Evolutionary conservation across 1,140 invertebrate species (phyloP).

Genomic region (Hermetia illucens): DNA sequence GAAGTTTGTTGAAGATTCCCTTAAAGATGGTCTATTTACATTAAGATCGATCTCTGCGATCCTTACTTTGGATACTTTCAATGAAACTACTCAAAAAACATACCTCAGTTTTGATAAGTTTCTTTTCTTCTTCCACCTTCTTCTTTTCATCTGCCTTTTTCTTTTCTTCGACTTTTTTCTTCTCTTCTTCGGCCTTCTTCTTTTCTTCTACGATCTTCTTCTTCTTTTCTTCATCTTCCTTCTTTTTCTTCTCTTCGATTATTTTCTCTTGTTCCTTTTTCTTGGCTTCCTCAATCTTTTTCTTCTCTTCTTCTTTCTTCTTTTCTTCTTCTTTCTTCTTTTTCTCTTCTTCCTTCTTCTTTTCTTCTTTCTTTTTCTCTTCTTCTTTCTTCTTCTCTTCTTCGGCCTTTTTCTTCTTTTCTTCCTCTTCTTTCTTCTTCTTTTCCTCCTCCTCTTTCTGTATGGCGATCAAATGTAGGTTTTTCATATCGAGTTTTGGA

Average conservation of each 20-base stretch:
- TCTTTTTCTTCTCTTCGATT: conserved; percentile 6
- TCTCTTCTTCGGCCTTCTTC: conserved; percentile 6
- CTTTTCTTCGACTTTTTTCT: conserved; percentile 7
- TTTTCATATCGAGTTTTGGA: background rate
- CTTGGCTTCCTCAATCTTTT: background rate
- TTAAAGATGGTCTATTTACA: too few relatives aligned
- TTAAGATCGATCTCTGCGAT: too few relatives aligned
- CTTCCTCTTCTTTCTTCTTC: conserved; percentile 34
- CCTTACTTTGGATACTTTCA: too few relatives aligned
- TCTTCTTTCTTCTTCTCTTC: conserved; percentile 34
- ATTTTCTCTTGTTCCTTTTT: conserved; percentile 4
- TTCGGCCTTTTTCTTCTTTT: conserved; percentile 31
- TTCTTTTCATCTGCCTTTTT: conserved; percentile 3
- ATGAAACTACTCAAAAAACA: too few relatives aligned
- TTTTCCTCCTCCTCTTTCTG: conserved; percentile 10
- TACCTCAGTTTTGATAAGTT: too few relatives aligned
- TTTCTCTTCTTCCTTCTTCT: conserved; percentile 11
- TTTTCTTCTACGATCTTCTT: conserved; percentile 12
- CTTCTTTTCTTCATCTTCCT: conserved; percentile 15
- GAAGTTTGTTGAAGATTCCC: too few relatives aligned
- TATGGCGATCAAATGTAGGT: background rate
- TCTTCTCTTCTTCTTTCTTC: conserved; percentile 5
- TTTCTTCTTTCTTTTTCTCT: conserved; percentile 31
- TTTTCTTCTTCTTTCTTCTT: conserved; percentile 4
- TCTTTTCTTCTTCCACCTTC: conserved; percentile 9